phyloP scores from a whole-genome alignment of 1,140 invertebrate genomes.

The Semibalanus balanoides region DNA sequence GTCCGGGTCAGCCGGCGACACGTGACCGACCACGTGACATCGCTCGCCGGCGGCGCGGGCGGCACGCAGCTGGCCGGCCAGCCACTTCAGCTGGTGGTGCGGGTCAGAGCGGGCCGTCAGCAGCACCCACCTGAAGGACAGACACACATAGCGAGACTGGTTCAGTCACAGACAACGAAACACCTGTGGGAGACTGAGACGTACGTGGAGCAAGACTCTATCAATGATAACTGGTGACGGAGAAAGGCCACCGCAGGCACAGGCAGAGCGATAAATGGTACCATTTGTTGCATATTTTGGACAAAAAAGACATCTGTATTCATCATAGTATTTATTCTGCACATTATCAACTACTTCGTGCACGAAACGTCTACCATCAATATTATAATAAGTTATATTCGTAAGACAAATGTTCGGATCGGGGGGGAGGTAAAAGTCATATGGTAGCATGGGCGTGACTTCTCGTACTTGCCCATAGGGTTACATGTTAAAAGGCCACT shows the following conservation, averaged over 20 bases:
- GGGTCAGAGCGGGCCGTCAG: slow-evolving; percentile 86
- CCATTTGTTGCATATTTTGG: too few species aligned
- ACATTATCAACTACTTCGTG: too few species aligned
- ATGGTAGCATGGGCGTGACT: too few species aligned
- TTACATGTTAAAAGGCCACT: too few species aligned
- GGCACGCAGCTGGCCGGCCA: slow-evolving; percentile 81
- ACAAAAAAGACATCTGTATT: too few species aligned
- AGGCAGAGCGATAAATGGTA: too few species aligned
- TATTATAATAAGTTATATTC: not conserved
- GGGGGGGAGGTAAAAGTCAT: too few species aligned
- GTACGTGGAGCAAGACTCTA: not conserved
- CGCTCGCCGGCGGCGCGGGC: slow-evolving; percentile 87
- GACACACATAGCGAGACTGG: not conserved
- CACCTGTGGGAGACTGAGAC: not conserved
- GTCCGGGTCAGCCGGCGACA: slow-evolving; percentile 84
- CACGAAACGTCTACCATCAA: too few species aligned
- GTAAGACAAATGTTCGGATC: not conserved
- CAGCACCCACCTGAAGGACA: slow-evolving; percentile 63
- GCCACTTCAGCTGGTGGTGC: slow-evolving; percentile 83
- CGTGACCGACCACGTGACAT: slow-evolving; percentile 95
- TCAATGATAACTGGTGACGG: too few species aligned
- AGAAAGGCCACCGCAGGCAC: not conserved
- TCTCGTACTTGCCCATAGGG: too few species aligned
- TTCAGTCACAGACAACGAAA: not conserved
- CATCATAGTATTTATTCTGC: too few species aligned